These are phyloP conservation scores for Hipparchia sbordonii DNA, from an alignment of 2,888 invertebrate species.

Conservation along the genomic window DNA sequence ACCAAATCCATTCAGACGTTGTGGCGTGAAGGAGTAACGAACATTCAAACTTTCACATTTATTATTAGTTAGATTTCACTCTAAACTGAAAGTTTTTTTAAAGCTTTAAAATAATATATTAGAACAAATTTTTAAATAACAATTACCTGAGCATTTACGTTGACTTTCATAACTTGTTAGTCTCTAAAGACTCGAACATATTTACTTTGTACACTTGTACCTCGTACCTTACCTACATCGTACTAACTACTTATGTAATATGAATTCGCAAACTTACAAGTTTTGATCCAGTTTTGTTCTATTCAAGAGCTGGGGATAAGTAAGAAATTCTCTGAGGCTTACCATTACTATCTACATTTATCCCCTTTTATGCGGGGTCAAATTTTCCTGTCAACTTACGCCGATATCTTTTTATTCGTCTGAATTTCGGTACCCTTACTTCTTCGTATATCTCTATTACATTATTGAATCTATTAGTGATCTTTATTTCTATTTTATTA, in stretches of 20 bases:
- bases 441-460: not conserved
- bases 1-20: too few relatives aligned
- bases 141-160: conserved; percentile 1
- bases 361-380: not conserved
- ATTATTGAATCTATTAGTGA: too few relatives aligned
- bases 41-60: too few relatives aligned
- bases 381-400: not conserved
- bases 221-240: not conserved
- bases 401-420: not conserved
- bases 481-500: too few relatives aligned
- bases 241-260: conserved; percentile 1
- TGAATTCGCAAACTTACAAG: not conserved
- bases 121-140: not conserved
- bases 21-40: too few relatives aligned
- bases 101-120: not conserved
- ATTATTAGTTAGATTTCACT: too few relatives aligned
- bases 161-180: conserved; percentile 11
- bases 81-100: too few relatives aligned
- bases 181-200: conserved; percentile 5
- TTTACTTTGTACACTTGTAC: conserved; percentile 6
- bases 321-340: not conserved
- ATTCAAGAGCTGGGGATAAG: conserved; percentile 1
- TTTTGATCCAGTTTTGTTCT: conserved; percentile 1
- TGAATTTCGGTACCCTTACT: not conserved
- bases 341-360: not conserved